Percentiles rank a stretch among this genome's conserved stretches.
These are phyloP conservation scores for Littorina saxatilis DNA, from an alignment of 1,140 invertebrate genomes.

Conservation along the genomic window DNA sequence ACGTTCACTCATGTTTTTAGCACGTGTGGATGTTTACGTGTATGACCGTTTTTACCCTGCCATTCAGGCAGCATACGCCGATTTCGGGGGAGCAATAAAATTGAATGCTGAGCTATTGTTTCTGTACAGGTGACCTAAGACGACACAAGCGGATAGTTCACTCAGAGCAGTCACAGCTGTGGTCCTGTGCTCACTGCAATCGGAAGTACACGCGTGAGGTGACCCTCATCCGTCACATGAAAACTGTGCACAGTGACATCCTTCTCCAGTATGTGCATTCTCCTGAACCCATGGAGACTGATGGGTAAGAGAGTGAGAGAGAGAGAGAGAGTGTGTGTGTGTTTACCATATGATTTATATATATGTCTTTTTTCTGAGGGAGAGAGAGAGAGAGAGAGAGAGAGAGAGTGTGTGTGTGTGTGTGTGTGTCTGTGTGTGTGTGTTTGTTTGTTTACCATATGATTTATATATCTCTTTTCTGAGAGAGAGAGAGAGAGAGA, in stretches of 20 bases:
- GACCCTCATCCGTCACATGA: constrained; percentile 70
- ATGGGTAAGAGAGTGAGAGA: background rate
- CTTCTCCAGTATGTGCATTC: constrained; percentile 45
- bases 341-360: background rate
- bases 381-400: background rate
- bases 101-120: too few species aligned
- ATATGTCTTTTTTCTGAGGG: too few species aligned
- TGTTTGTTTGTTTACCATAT: too few species aligned
- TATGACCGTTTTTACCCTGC: too few species aligned
- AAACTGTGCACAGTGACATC: constrained; percentile 63
- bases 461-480: background rate
- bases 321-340: background rate
- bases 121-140: constrained; percentile 71
- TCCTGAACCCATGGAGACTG: too few species aligned
- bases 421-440: background rate
- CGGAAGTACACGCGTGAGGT: constrained; percentile 67
- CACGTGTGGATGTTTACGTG: too few species aligned
- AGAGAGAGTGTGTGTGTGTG: background rate
- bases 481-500: background rate
- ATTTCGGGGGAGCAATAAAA: too few species aligned
- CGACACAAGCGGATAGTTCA: constrained; percentile 69
- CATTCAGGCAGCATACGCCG: too few species aligned
- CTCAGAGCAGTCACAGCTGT: constrained; percentile 56
- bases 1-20: too few species aligned
- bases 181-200: constrained; percentile 65